phyloP scores from a whole-genome alignment of 1,140 invertebrate genomes.

The Phymorhynchus buccinoides region DNA sequence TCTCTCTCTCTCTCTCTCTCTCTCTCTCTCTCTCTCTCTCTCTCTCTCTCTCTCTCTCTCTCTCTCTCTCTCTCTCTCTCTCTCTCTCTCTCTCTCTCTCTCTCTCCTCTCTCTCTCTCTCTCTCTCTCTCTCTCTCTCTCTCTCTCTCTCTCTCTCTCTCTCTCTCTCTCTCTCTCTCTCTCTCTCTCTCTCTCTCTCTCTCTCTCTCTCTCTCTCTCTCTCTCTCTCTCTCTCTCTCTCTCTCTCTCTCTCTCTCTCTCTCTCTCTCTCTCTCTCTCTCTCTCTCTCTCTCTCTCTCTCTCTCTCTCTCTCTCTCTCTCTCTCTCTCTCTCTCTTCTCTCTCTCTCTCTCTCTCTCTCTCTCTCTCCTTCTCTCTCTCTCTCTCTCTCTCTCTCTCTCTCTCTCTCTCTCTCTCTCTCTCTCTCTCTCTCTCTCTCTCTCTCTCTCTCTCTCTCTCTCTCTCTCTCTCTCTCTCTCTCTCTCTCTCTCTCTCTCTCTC shows the following conservation, averaged over 20 bases:
- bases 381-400: not conserved
- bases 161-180: too few species aligned
- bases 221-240: too few species aligned
- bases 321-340: constrained; percentile 18
- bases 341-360: constrained; percentile 27
- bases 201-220: too few species aligned
- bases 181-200: too few species aligned
- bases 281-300: too few species aligned
- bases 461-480: not conserved
- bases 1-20: not conserved
- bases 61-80: too few species aligned
- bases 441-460: not conserved
- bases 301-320: too few species aligned
- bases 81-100: not conserved
- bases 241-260: too few species aligned
- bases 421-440: not conserved
- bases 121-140: too few species aligned
- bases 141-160: too few species aligned
- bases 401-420: constrained; percentile 24
- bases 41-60: too few species aligned
- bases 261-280: constrained; percentile 18
- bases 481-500: not conserved
- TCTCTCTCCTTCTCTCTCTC: not conserved
- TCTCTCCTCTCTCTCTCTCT: not conserved
- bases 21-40: too few species aligned